These are phyloP conservation scores for Oryzias sinensis DNA, from an alignment of 2,797 vertebrate species.

Conservation along the genomic window DNA sequence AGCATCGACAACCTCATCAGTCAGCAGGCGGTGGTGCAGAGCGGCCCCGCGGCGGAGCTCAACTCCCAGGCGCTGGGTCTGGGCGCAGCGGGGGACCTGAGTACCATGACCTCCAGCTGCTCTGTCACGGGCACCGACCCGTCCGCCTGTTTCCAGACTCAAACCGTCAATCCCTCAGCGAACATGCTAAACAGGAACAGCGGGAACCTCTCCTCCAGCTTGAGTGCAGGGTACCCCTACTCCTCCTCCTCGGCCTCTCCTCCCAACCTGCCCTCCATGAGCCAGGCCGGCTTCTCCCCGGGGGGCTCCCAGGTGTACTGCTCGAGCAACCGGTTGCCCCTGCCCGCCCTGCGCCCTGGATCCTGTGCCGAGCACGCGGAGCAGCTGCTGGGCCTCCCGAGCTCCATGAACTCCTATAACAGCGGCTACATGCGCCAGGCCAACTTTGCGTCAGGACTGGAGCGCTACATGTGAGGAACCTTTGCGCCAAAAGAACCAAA, in stretches of 20 bases:
- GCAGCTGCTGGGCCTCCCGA: conserved; percentile 82
- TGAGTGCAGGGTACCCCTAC: conserved; percentile 73
- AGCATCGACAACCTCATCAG: conserved; percentile 92
- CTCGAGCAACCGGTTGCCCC: conserved; percentile 77
- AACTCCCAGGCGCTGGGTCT: conserved; percentile 76
- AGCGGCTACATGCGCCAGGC: conserved; percentile 87
- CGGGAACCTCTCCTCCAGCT: conserved; percentile 72
- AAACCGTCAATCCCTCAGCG: conserved; percentile 64
- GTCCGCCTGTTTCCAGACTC: conserved; percentile 82
- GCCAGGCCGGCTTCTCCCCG: conserved; percentile 82
- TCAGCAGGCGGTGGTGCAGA: conserved; percentile 82
- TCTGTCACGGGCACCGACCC: conserved; percentile 75
- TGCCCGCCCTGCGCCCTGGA: conserved; percentile 78
- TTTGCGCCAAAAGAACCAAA: neutral
- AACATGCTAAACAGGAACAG: conserved; percentile 74
- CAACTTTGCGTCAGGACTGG: conserved; percentile 85
- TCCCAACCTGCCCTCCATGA: conserved; percentile 78
- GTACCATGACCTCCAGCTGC: conserved; percentile 77
- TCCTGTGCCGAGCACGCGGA: conserved; percentile 85
- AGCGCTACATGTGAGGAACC: conserved; percentile 86
- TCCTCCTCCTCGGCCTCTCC: conserved; percentile 82
- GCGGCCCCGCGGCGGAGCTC: conserved; percentile 68
- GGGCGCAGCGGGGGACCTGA: conserved; percentile 72
- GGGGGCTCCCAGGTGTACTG: conserved; percentile 84
- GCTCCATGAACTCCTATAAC: conserved; percentile 81